A percentile compares a stretch with the other conserved stretches of the same genome.
Evolutionary conservation across 2,888 invertebrate genomes (phyloP).

Genomic region (Phortica magna): DNA sequence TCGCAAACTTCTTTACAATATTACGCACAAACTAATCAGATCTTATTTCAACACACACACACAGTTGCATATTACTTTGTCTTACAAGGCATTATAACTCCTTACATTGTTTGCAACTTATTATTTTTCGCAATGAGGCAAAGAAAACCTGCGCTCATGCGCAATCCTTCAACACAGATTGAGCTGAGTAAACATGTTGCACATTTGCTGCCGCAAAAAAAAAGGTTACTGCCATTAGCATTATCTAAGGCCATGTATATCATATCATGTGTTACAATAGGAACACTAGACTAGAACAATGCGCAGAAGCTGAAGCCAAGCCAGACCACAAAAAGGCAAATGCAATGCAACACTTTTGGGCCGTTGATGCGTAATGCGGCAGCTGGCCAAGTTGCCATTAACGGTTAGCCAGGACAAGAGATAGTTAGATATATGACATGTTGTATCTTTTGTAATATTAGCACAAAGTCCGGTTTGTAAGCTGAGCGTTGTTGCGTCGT

Average conservation of each 20-base stretch:
- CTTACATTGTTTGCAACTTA: background rate
- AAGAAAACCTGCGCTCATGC: background rate
- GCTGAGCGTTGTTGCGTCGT: conserved; percentile 51
- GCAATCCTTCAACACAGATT: background rate
- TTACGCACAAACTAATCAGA: background rate
- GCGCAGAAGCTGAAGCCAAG: background rate
- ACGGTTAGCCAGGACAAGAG: background rate
- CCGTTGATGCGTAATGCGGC: conserved; percentile 44
- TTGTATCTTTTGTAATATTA: conserved; percentile 21
- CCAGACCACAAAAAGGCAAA: background rate
- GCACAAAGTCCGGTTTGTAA: conserved; percentile 27
- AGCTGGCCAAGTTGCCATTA: background rate
- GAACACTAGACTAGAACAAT: background rate
- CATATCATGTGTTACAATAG: no score
- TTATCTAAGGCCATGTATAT: background rate
- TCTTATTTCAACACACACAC: background rate
- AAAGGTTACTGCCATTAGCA: background rate
- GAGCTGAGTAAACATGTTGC: background rate
- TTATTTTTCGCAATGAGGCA: background rate
- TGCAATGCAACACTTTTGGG: conserved; percentile 27
- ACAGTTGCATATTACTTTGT: background rate
- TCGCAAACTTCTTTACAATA: background rate
- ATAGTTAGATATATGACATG: background rate
- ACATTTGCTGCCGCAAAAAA: background rate
- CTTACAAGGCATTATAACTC: background rate